Evolutionary conservation across 2,888 invertebrate genomes (phyloP).

Genomic region (Venusia cambrica): DNA sequence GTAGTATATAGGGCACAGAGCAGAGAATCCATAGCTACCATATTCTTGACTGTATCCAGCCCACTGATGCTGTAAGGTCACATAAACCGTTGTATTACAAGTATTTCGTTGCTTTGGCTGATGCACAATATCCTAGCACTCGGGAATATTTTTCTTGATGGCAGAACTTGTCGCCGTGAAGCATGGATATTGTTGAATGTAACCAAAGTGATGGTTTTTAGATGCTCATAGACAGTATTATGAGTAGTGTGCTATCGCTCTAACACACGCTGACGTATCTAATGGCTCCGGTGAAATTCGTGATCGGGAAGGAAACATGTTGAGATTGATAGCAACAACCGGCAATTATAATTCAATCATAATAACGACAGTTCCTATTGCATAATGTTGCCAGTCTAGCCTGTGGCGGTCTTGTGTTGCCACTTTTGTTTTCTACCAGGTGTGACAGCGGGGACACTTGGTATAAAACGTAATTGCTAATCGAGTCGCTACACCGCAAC

Average conservation of each 20-base stretch:
- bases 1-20: too few relatives aligned
- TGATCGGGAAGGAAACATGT: slow-evolving; percentile 57
- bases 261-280: slow-evolving; percentile 59
- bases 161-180: too few relatives aligned
- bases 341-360: slow-evolving; percentile 55
- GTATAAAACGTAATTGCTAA: slow-evolving; percentile 53
- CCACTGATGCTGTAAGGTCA: too few relatives aligned
- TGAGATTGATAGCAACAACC: slow-evolving; percentile 53
- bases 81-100: too few relatives aligned
- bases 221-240: too few relatives aligned
- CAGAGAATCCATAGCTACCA: too few relatives aligned
- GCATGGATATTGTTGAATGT: too few relatives aligned
- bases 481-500: slow-evolving; percentile 26
- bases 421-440: slow-evolving; percentile 49
- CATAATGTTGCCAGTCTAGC: slow-evolving; percentile 38
- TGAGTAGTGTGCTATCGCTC: slow-evolving; percentile 33
- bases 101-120: too few relatives aligned
- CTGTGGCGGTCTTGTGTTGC: slow-evolving; percentile 16
- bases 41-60: too few relatives aligned
- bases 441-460: slow-evolving; percentile 48
- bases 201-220: too few relatives aligned
- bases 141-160: too few relatives aligned
- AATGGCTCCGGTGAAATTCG: slow-evolving; percentile 62
- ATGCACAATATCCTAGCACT: too few relatives aligned
- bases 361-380: slow-evolving; percentile 52